Evolutionary conservation across 2,888 invertebrate species (phyloP).

Genomic region (Macaria liturata): DNA sequence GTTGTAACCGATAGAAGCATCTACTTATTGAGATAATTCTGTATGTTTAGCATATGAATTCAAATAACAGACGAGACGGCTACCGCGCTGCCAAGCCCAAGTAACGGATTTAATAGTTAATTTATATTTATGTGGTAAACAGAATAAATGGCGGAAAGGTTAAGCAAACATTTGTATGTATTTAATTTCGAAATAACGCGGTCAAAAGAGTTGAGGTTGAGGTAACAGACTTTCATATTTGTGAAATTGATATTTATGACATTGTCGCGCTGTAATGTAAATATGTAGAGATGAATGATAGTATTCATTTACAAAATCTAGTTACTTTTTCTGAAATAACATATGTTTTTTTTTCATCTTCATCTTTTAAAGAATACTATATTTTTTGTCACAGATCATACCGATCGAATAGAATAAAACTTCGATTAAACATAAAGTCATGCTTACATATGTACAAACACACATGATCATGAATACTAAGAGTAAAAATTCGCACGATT

Average conservation of each 20-base stretch:
- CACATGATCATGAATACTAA: no score
- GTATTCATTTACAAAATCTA: no score
- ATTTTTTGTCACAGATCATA: no score
- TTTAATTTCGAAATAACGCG: constrained; percentile 21
- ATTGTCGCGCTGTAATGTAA: no score
- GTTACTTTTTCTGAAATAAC: no score
- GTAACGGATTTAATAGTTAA: constrained; percentile 19
- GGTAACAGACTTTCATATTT: constrained; percentile 1
- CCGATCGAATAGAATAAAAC: no score
- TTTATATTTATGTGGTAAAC: constrained; percentile 22
- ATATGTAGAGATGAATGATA: no score
- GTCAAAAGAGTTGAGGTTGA: constrained; percentile 5
- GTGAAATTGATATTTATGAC: neutral
- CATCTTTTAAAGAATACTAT: no score
- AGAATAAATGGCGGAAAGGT: constrained; percentile 19
- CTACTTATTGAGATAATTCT: constrained; percentile 18
- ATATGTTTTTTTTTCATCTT: no score
- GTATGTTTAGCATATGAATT: constrained; percentile 21
- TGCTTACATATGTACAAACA: no score
- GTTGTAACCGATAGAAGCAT: neutral
- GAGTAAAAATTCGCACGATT: no score
- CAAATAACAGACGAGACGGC: constrained; percentile 10
- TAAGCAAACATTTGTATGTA: constrained; percentile 22
- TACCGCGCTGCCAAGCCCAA: constrained; percentile 11
- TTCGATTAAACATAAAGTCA: no score